phyloP scores from a whole-genome alignment of 2,888 invertebrate species.

The Taenaris catops region DNA sequence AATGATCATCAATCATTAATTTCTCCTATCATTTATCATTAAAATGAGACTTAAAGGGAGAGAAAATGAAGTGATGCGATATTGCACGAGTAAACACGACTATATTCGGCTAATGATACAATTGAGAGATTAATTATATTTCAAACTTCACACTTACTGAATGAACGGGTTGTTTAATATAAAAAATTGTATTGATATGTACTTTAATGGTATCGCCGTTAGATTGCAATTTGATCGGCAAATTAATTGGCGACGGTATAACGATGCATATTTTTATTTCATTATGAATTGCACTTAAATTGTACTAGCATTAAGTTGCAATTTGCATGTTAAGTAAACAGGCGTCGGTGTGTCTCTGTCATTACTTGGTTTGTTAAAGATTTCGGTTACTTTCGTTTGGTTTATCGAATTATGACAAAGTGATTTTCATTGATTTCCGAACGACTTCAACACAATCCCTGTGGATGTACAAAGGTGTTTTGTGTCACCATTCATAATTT shows the following conservation, averaged over 20 bases:
- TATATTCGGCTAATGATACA: conserved; percentile 62
- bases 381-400: conserved; percentile 34
- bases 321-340: conserved; percentile 1
- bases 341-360: conserved; percentile 53
- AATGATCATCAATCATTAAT: conserved; percentile 64
- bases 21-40: conserved; percentile 65
- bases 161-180: conserved; percentile 39
- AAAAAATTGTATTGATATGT: conserved; percentile 12
- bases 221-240: conserved; percentile 25
- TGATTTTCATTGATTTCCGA: conserved; percentile 40
- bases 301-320: background rate
- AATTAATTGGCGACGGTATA: background rate
- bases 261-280: background rate
- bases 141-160: conserved; percentile 45
- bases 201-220: conserved; percentile 15
- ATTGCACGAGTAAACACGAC: conserved; percentile 62
- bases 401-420: conserved; percentile 40
- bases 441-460: conserved; percentile 28
- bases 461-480: conserved; percentile 14
- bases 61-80: conserved; percentile 71
- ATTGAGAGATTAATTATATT: conserved; percentile 67
- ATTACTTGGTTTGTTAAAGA: conserved; percentile 32
- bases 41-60: conserved; percentile 77
- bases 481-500: conserved; percentile 48
- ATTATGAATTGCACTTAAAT: background rate